Evolutionary conservation across 2,797 vertebrate species (phyloP).

Genomic region (Epinephelus awoara): DNA sequence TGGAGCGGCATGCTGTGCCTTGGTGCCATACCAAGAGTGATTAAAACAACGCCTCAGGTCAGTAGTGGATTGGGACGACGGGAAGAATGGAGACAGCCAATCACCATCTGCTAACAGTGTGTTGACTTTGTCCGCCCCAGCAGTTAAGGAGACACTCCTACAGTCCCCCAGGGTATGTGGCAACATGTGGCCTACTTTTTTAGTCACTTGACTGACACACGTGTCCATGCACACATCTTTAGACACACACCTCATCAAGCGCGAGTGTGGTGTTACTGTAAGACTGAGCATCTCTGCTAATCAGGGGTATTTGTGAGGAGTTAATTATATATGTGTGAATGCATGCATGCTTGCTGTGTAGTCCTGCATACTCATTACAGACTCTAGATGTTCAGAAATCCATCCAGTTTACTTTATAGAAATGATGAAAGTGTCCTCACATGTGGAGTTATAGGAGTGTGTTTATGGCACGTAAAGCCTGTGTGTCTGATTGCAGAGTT

Average conservation of each 20-base stretch:
- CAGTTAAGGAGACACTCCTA: conserved; percentile 70
- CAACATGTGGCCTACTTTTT: conserved; percentile 61
- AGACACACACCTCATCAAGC: conserved; percentile 40
- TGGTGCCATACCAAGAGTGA: conserved; percentile 67
- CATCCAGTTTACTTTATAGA: conserved; percentile 16
- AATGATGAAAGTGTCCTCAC: conserved; percentile 28
- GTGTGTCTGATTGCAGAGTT: conserved; percentile 32
- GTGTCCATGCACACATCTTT: conserved; percentile 15
- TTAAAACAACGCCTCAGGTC: conserved; percentile 81
- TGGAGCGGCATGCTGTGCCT: conserved; percentile 29
- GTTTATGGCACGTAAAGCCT: too few species aligned
- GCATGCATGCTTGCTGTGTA: conserved; percentile 9
- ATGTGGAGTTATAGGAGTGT: too few species aligned
- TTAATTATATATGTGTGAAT: conserved; percentile 33
- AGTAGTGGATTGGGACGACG: conserved; percentile 64
- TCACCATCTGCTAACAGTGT: conserved; percentile 66
- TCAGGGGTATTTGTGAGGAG: conserved; percentile 40
- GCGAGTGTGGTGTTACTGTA: background rate
- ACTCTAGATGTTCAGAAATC: conserved; percentile 15
- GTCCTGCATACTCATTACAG: conserved; percentile 2
- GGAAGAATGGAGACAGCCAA: conserved; percentile 67
- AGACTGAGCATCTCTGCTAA: conserved; percentile 36
- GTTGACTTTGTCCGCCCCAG: conserved; percentile 69
- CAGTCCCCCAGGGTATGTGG: conserved; percentile 41
- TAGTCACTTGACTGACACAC: conserved; percentile 45